These are phyloP conservation scores for Chrysochloris asiatica DNA, from an alignment of 2,113 vertebrate genomes.

Conservation along the genomic window DNA sequence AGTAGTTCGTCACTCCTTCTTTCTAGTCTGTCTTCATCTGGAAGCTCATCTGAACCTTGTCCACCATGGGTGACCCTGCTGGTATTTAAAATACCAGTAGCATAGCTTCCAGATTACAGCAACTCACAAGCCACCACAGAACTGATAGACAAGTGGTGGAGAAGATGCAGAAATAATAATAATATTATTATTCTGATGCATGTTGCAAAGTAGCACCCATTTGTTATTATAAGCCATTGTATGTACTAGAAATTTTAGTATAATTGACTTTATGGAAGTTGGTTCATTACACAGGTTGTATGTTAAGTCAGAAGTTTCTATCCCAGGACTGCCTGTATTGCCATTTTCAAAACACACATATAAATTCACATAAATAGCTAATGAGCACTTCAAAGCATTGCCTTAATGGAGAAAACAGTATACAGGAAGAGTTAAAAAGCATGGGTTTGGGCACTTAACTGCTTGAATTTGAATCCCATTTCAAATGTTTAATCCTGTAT, in stretches of 20 bases:
- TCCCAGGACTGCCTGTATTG: not conserved
- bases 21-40: too few species aligned
- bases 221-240: not conserved
- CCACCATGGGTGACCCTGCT: too few species aligned
- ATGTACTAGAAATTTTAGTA: not conserved
- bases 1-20: too few species aligned
- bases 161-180: not conserved
- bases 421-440: not conserved
- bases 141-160: too few species aligned
- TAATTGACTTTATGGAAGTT: not conserved
- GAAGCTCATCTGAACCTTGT: too few species aligned
- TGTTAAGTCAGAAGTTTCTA: not conserved
- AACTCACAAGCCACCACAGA: too few species aligned
- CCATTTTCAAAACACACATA: not conserved
- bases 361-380: constrained; percentile 32
- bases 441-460: constrained; percentile 7
- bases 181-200: too few species aligned
- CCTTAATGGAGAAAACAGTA: not conserved
- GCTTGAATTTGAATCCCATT: constrained; percentile 42
- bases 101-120: too few species aligned
- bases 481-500: constrained; percentile 55
- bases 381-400: constrained; percentile 29
- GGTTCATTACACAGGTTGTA: not conserved
- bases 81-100: too few species aligned
- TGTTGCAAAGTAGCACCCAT: not conserved